Percentiles rank a stretch among this genome's conserved stretches.
Conservation (phyloP, 2,113 vertebrate species). For the Athene cunicularia region DNA sequence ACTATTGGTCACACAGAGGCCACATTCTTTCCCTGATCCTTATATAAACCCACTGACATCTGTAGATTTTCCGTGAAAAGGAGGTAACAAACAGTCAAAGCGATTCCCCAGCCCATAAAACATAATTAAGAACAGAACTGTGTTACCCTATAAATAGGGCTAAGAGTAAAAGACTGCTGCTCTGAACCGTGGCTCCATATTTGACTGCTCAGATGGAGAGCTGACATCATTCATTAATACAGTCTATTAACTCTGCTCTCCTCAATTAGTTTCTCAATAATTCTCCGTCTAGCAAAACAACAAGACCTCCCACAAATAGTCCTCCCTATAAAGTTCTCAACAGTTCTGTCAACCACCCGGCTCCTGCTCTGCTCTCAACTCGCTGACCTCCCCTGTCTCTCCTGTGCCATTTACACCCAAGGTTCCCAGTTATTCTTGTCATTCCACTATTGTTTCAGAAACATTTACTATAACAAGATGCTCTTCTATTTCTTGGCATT, state of each 20-base stretch:
- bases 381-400: not conserved
- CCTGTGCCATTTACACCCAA: not conserved
- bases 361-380: not conserved
- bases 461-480: not conserved
- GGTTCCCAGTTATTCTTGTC: conserved; percentile 4
- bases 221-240: not conserved
- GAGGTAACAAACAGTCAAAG: not conserved
- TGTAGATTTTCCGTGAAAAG: not conserved
- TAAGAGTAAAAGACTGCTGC: not conserved
- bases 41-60: not conserved
- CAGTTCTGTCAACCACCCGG: not conserved
- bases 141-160: not conserved
- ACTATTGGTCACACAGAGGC: not conserved
- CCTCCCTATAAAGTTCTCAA: not conserved
- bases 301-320: not conserved
- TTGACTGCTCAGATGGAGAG: not conserved
- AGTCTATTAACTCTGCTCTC: not conserved
- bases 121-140: not conserved
- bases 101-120: not conserved
- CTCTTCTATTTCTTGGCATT: not conserved
- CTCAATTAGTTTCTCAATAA: not conserved
- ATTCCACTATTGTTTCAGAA: not conserved
- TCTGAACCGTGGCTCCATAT: fast-evolving
- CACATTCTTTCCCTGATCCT: conserved; percentile 12
- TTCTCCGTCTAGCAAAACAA: not conserved